A percentile compares a stretch with the other conserved stretches of the same genome.
Evolutionary conservation across 2,113 vertebrate species (phyloP).

Genomic region (Tragulus kanchil): DNA sequence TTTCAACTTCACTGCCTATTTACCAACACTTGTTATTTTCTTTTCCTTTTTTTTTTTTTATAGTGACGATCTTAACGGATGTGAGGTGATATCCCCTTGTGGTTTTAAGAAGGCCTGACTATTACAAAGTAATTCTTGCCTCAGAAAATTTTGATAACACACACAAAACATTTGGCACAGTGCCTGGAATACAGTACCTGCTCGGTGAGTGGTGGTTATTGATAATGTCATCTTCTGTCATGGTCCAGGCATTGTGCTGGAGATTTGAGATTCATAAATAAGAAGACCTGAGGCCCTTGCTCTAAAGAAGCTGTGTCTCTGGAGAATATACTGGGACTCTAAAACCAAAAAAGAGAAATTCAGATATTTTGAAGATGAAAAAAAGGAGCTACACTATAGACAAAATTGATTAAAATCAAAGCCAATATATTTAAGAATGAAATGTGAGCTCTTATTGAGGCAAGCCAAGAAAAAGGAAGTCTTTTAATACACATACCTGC

Average conservation of each 20-base stretch:
- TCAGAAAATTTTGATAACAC: not conserved
- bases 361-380: conserved; percentile 37
- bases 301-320: not conserved
- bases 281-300: not conserved
- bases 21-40: not conserved
- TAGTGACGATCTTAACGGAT: not conserved
- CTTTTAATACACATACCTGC: not conserved
- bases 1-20: not conserved
- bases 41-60: not conserved
- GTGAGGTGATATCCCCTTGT: not conserved
- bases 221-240: not conserved
- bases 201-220: not conserved
- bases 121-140: not conserved
- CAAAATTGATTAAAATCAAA: conserved; percentile 53
- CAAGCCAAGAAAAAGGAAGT: not conserved
- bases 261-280: not conserved
- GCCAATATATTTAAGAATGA: conserved; percentile 14
- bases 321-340: not conserved
- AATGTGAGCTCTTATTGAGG: conserved; percentile 23
- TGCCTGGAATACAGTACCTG: not conserved
- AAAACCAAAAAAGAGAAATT: conserved; percentile 9
- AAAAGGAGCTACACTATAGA: conserved; percentile 4
- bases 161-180: not conserved
- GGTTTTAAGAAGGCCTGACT: not conserved
- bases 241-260: not conserved